These are phyloP conservation scores for Rhogogaster chlorosoma DNA, from an alignment of 2,888 invertebrate species.

Conservation along the genomic window DNA sequence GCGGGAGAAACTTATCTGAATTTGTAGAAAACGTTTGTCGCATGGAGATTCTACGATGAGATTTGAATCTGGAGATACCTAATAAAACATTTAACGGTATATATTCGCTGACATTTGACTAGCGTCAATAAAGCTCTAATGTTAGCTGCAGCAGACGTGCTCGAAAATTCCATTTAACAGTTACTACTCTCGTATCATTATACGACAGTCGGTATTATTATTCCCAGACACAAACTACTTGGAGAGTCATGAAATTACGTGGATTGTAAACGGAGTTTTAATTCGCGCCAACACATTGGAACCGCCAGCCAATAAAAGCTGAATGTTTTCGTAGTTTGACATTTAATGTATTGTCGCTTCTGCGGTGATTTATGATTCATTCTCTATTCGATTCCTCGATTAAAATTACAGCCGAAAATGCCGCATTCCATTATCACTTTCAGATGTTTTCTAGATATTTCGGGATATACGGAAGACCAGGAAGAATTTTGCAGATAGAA, in stretches of 20 bases:
- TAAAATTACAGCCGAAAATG: neutral
- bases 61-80: slow-evolving; percentile 20
- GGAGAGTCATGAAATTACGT: slow-evolving; percentile 19
- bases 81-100: neutral
- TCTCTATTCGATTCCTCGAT: neutral
- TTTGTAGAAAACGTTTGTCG: neutral
- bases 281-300: neutral
- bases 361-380: neutral
- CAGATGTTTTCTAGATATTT: neutral
- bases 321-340: slow-evolving; percentile 2
- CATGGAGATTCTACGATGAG: neutral
- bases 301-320: neutral
- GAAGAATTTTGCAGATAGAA: neutral
- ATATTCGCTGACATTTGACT: slow-evolving; percentile 30
- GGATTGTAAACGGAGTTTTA: slow-evolving; percentile 28
- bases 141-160: slow-evolving; percentile 36
- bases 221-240: slow-evolving; percentile 19
- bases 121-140: slow-evolving; percentile 31
- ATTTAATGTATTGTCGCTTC: neutral
- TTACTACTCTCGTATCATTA: slow-evolving; percentile 31
- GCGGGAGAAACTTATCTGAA: neutral
- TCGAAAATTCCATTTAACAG: slow-evolving; percentile 43
- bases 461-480: neutral
- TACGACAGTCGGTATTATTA: slow-evolving; percentile 15
- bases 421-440: neutral